A percentile compares a stretch with the other conserved stretches of the same genome.
Conservation (phyloP, 2,113 vertebrate genomes). For the Odontophorus gujanensis region DNA sequence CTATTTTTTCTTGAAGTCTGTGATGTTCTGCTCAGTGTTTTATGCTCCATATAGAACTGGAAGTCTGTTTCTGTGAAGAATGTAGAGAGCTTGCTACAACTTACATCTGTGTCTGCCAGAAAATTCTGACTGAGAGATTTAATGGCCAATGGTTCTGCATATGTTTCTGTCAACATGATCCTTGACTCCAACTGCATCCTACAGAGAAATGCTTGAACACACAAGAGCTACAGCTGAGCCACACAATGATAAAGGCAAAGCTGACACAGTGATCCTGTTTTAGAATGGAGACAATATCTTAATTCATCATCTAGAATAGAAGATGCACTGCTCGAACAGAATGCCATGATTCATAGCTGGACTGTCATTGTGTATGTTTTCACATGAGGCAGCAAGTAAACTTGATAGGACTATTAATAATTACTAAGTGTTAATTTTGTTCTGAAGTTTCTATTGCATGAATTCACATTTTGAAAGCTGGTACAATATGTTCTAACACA, state of each 20-base stretch:
- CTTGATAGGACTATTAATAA: not conserved
- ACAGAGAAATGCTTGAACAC: conserved; percentile 49
- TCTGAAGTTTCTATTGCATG: not conserved
- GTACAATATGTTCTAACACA: not conserved
- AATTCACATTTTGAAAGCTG: not conserved
- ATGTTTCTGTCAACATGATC: conserved; percentile 66
- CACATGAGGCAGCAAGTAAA: not conserved
- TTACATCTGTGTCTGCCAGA: conserved; percentile 36
- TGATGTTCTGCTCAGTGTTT: not conserved
- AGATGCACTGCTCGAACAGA: not conserved
- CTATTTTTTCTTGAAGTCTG: not conserved
- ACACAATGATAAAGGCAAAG: conserved; percentile 15
- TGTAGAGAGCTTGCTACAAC: not conserved
- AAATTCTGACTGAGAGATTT: conserved; percentile 55
- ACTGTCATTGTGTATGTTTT: not conserved
- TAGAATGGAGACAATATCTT: conserved; percentile 44
- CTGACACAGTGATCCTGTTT: conserved; percentile 54
- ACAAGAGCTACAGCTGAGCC: conserved; percentile 57
- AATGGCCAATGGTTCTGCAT: conserved; percentile 41
- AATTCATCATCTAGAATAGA: conserved; percentile 33
- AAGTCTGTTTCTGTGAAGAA: conserved; percentile 9
- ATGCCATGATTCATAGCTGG: not conserved
- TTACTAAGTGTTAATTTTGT: not conserved
- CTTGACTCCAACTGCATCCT: conserved; percentile 50
- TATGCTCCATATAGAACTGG: not conserved